phyloP scores from a whole-genome alignment of 2,888 invertebrate species.

The Sphaeridia pumilis region DNA sequence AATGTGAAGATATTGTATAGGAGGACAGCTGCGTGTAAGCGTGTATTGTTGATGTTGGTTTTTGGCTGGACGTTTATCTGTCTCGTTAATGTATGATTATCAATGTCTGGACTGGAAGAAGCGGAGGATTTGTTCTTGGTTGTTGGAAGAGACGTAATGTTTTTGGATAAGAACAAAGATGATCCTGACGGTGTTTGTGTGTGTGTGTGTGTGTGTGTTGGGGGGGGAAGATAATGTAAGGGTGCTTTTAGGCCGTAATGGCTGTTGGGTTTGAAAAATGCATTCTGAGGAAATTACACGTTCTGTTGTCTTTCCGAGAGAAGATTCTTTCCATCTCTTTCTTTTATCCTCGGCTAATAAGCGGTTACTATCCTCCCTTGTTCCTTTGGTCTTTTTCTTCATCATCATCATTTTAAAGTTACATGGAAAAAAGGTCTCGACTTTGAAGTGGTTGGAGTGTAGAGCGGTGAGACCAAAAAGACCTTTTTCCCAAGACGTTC shows the following conservation, averaged over 20 bases:
- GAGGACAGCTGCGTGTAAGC: too few relatives aligned
- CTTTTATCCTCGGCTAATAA: not conserved
- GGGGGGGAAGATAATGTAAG: not conserved
- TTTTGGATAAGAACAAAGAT: not conserved
- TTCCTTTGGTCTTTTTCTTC: too few relatives aligned
- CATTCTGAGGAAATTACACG: slow-evolving; percentile 1
- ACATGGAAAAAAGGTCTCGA: too few relatives aligned
- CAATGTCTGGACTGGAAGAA: not conserved
- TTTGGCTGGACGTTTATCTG: slow-evolving; percentile 9
- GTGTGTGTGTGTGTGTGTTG: too few relatives aligned
- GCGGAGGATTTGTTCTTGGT: too few relatives aligned
- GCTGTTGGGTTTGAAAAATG: not conserved
- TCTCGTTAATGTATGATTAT: slow-evolving; percentile 10
- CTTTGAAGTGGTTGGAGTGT: too few relatives aligned
- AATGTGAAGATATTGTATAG: too few relatives aligned
- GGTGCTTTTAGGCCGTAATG: not conserved
- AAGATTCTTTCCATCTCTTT: not conserved
- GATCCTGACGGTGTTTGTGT: not conserved
- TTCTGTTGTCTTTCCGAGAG: not conserved
- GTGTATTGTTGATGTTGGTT: slow-evolving; percentile 5
- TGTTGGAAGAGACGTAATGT: too few relatives aligned
- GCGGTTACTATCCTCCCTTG: too few relatives aligned
- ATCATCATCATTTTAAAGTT: too few relatives aligned
- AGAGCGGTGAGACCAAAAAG: too few relatives aligned
- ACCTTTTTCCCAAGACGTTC: too few relatives aligned